phyloP scores from a whole-genome alignment of 1,140 invertebrate species.

The Drosophila simulans region DNA sequence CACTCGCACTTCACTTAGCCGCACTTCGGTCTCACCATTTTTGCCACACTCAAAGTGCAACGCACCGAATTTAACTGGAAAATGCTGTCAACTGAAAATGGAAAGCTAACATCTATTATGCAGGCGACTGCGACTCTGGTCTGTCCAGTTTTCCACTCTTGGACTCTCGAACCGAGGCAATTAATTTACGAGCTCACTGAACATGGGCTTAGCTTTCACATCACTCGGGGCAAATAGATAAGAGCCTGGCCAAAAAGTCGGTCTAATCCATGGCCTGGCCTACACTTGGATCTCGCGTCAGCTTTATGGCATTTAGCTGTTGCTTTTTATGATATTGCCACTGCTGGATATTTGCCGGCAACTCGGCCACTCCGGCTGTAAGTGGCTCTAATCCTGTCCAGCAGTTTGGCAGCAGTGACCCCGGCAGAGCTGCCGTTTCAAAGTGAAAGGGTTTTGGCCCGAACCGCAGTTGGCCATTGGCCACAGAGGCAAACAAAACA shows the following conservation, averaged over 20 bases:
- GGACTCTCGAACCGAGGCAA: slow-evolving; percentile 43
- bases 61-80: slow-evolving; percentile 48
- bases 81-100: slow-evolving; percentile 74
- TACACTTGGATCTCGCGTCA: slow-evolving; percentile 51
- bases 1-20: slow-evolving; percentile 53
- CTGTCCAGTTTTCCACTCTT: slow-evolving; percentile 39
- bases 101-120: slow-evolving; percentile 81
- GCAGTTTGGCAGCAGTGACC: slow-evolving; percentile 75
- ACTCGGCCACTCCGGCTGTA: slow-evolving; percentile 30
- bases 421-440: slow-evolving; percentile 58
- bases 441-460: slow-evolving; percentile 71
- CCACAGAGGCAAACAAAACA: slow-evolving; percentile 38
- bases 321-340: slow-evolving; percentile 66
- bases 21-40: slow-evolving; percentile 18
- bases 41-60: slow-evolving; percentile 57
- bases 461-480: slow-evolving; percentile 57
- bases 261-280: slow-evolving; percentile 37
- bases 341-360: slow-evolving; percentile 20
- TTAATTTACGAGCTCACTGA: slow-evolving; percentile 77
- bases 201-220: slow-evolving; percentile 67
- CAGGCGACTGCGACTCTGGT: slow-evolving; percentile 18
- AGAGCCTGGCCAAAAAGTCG: slow-evolving; percentile 47
- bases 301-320: slow-evolving; percentile 69
- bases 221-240: slow-evolving; percentile 56
- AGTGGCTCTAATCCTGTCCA: slow-evolving; percentile 72